These are phyloP conservation scores for Arvicanthis niloticus DNA, from an alignment of 2,113 vertebrate genomes.

Conservation along the genomic window DNA sequence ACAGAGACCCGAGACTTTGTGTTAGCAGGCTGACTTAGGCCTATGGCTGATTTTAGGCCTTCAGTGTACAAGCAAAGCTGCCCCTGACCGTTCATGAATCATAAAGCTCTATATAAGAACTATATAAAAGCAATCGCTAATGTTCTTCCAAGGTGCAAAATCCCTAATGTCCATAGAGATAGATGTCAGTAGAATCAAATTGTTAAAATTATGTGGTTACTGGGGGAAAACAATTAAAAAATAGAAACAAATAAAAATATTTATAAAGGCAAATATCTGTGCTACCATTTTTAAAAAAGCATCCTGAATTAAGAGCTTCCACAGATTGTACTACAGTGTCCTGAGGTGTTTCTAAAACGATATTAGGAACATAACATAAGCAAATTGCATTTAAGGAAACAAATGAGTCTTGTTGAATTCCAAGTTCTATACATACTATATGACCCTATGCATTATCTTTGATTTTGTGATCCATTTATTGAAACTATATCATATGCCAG, in stretches of 20 bases:
- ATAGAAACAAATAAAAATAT: neutral
- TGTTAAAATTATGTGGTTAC: conserved; percentile 30
- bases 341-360: conserved; percentile 6
- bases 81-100: conserved; percentile 53
- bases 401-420: conserved; percentile 34
- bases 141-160: conserved; percentile 7
- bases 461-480: conserved; percentile 47
- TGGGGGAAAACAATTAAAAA: conserved; percentile 11
- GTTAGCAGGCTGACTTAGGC: no score
- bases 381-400: conserved; percentile 36
- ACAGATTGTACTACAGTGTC: neutral
- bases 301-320: neutral
- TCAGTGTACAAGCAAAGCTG: no score
- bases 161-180: neutral
- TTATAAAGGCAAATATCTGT: conserved; percentile 29
- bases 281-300: conserved; percentile 27
- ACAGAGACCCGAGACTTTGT: no score
- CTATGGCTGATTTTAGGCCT: no score
- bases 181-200: neutral
- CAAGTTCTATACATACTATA: conserved; percentile 6
- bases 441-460: neutral
- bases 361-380: conserved; percentile 20
- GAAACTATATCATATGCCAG: neutral
- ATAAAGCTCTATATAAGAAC: conserved; percentile 35
- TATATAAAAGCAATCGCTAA: neutral